Percentiles rank a stretch among this genome's conserved stretches.
These are phyloP conservation scores for Indri indri DNA, from an alignment of 2,113 vertebrate genomes.

Conservation along the genomic window DNA sequence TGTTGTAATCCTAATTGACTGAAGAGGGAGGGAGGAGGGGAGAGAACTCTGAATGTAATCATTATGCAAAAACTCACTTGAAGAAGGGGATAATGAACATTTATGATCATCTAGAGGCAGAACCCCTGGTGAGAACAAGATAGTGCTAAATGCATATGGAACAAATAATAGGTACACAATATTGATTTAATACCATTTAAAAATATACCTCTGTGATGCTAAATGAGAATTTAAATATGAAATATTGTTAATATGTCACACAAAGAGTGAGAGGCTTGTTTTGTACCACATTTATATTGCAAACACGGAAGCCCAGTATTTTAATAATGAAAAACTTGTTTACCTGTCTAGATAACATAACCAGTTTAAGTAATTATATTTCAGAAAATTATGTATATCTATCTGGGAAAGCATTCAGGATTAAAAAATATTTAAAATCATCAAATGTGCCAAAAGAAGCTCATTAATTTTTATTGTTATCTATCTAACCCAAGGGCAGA, in stretches of 20 bases:
- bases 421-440: slow-evolving; percentile 1
- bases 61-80: slow-evolving; percentile 34
- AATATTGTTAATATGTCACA: slow-evolving; percentile 9
- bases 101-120: slow-evolving; percentile 6
- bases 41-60: background rate
- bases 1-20: background rate
- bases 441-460: background rate
- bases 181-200: slow-evolving; percentile 45
- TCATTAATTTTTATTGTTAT: background rate
- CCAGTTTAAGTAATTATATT: background rate
- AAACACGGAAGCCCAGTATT: background rate
- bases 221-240: slow-evolving; percentile 14
- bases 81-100: slow-evolving; percentile 30
- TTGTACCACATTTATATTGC: background rate
- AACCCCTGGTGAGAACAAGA: background rate
- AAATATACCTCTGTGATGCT: slow-evolving; percentile 30
- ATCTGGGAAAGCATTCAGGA: background rate
- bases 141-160: slow-evolving; percentile 22
- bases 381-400: background rate
- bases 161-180: slow-evolving; percentile 41
- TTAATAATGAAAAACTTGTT: background rate
- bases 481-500: background rate
- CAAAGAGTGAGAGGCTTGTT: slow-evolving; percentile 1
- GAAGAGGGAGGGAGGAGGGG: background rate
- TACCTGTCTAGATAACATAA: background rate